phyloP scores from a whole-genome alignment of 2,888 invertebrate species.

The Acleris sparsana region DNA sequence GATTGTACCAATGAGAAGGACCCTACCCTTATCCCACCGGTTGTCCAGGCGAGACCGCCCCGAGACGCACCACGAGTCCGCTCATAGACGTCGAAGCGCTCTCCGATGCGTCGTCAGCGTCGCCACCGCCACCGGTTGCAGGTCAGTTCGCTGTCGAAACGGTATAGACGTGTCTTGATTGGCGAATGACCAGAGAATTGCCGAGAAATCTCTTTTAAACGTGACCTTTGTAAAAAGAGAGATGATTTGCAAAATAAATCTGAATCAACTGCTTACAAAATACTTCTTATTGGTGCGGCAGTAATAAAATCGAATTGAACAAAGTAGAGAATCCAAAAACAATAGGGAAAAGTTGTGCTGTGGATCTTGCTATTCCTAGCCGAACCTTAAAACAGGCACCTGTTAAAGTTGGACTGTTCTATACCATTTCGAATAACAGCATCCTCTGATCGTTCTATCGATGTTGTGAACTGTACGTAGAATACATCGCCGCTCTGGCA shows the following conservation, averaged over 20 bases:
- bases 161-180: conserved; percentile 63
- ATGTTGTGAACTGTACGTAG: conserved; percentile 81
- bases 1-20: conserved; percentile 31
- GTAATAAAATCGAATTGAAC: too few relatives aligned
- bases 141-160: conserved; percentile 83
- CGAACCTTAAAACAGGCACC: conserved; percentile 6
- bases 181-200: conserved; percentile 3
- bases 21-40: conserved; percentile 41
- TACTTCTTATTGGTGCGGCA: too few relatives aligned
- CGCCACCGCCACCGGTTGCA: conserved; percentile 71
- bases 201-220: not conserved
- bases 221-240: not conserved
- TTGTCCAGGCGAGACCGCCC: conserved; percentile 86
- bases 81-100: conserved; percentile 87
- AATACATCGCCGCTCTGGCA: conserved; percentile 76
- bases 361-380: not conserved
- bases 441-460: conserved; percentile 77
- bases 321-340: too few relatives aligned
- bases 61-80: conserved; percentile 85
- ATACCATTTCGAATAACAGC: conserved; percentile 78
- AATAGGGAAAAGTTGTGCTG: too few relatives aligned
- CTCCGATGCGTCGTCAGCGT: conserved; percentile 83
- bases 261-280: too few relatives aligned
- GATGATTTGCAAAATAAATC: too few relatives aligned
- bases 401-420: conserved; percentile 49